phyloP scores from a whole-genome alignment of 2,888 invertebrate genomes.

The Eulithis testata region DNA sequence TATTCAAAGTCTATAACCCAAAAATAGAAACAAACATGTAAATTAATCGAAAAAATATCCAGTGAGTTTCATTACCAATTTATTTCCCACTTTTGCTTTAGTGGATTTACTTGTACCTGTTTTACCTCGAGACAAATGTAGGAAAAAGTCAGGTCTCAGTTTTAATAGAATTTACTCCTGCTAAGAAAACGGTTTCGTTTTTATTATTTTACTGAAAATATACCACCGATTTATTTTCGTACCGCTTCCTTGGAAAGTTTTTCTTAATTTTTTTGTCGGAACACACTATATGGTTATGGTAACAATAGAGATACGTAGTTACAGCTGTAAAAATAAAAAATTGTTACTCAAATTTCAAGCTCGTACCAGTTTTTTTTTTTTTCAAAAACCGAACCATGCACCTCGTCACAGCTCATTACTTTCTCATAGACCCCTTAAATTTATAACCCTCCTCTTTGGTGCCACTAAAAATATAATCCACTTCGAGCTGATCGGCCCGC shows the following conservation, averaged over 20 bases:
- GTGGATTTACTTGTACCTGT: conserved; percentile 34
- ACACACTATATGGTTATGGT: too few species aligned
- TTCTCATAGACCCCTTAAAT: conserved; percentile 26
- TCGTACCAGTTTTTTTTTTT: not conserved
- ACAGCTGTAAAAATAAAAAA: too few species aligned
- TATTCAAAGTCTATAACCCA: not conserved
- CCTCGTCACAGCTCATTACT: conserved; percentile 3
- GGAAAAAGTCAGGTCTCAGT: conserved; percentile 18
- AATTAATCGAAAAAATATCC: conserved; percentile 24
- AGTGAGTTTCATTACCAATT: conserved; percentile 20
- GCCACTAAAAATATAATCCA: conserved; percentile 65
- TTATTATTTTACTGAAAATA: conserved; percentile 10
- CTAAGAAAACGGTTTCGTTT: conserved; percentile 12
- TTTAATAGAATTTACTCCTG: conserved; percentile 19
- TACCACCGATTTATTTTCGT: not conserved
- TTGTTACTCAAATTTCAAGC: too few species aligned
- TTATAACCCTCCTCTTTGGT: conserved; percentile 14
- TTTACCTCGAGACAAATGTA: conserved; percentile 27
- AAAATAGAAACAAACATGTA: conserved; percentile 9
- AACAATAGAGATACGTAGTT: too few species aligned
- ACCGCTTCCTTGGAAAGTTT: not conserved
- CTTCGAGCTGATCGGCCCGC: conserved; percentile 65
- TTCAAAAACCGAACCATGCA: conserved; percentile 1
- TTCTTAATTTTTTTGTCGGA: too few species aligned
- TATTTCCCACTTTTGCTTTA: conserved; percentile 32